Percentiles rank a stretch among this genome's conserved stretches.
These are phyloP conservation scores for Diplogasteroides magnus DNA, from an alignment of 1,140 invertebrate species.

Conservation along the genomic window DNA sequence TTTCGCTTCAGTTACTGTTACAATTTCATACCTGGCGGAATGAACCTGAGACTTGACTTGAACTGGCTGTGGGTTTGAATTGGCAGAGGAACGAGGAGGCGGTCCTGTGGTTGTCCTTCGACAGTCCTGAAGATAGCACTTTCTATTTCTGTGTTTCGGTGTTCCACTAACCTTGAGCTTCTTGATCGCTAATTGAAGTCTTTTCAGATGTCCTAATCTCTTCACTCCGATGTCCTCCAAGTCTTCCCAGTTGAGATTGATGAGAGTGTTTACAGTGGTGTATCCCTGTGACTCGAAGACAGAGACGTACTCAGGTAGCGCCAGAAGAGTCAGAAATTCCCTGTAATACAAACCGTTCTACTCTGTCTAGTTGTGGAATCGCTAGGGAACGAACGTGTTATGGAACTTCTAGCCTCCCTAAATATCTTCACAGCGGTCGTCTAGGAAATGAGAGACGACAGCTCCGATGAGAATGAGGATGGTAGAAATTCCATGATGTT, in stretches of 20 bases:
- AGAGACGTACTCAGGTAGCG: slow-evolving; percentile 44
- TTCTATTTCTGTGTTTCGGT: background rate
- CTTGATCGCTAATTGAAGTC: slow-evolving; percentile 91
- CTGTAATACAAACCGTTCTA: slow-evolving; percentile 21
- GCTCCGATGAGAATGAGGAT: slow-evolving; percentile 9
- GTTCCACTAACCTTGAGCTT: slow-evolving; percentile 73
- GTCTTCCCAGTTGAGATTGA: slow-evolving; percentile 94
- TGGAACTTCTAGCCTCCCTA: slow-evolving; percentile 32
- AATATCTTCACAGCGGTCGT: slow-evolving; percentile 9
- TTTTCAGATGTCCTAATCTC: slow-evolving; percentile 87
- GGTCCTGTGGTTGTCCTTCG: background rate
- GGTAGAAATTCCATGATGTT: too few relatives aligned
- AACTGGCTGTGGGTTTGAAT: background rate
- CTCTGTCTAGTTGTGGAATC: too few relatives aligned
- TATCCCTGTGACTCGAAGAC: slow-evolving; percentile 76
- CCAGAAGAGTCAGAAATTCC: slow-evolving; percentile 41
- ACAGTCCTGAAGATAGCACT: slow-evolving; percentile 58
- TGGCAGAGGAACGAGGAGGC: slow-evolving; percentile 8
- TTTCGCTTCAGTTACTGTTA: background rate
- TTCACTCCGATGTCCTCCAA: slow-evolving; percentile 93
- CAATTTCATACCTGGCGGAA: background rate
- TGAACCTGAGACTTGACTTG: slow-evolving; percentile 54
- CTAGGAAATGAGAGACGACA: slow-evolving; percentile 8
- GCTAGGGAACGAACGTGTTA: background rate
- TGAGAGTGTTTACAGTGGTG: slow-evolving; percentile 74